phyloP scores from a whole-genome alignment of 2,888 invertebrate species.

The Flexamia atlantica region DNA sequence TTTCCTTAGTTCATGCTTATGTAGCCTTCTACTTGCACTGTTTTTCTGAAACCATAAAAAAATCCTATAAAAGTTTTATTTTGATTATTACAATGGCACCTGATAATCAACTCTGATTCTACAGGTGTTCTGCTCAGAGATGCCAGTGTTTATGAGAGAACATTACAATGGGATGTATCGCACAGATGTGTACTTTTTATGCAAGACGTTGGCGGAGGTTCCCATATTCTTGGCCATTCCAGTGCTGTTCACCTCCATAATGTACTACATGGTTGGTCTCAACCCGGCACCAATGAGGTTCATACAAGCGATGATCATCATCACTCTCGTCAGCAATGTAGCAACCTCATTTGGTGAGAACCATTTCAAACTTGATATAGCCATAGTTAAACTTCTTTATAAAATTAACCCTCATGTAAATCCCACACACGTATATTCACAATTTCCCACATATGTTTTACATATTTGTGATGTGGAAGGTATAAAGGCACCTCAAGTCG shows the following conservation, averaged over 20 bases:
- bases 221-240: slow-evolving; percentile 93
- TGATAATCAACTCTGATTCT: too few species aligned
- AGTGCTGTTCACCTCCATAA: slow-evolving; percentile 87
- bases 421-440: too few species aligned
- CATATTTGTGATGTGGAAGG: too few species aligned
- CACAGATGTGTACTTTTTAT: slow-evolving; percentile 93
- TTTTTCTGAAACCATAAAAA: too few species aligned
- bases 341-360: slow-evolving; percentile 90
- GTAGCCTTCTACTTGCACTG: too few species aligned
- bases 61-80: too few species aligned
- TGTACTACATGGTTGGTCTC: slow-evolving; percentile 94
- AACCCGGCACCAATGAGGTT: slow-evolving; percentile 86
- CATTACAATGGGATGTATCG: slow-evolving; percentile 94
- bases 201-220: slow-evolving; percentile 93
- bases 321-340: slow-evolving; percentile 91
- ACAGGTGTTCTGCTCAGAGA: slow-evolving; percentile 93
- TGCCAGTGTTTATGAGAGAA: slow-evolving; percentile 93
- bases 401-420: not conserved
- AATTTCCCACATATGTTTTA: too few species aligned
- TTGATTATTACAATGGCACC: too few species aligned
- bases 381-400: not conserved
- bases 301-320: slow-evolving; percentile 82
- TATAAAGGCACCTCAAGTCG: too few species aligned
- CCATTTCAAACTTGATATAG: slow-evolving; percentile 71
- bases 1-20: too few species aligned